Percentiles rank a stretch among this genome's conserved stretches.
Conservation (phyloP, 2,888 invertebrate genomes). For the Acanthopleura granulata region DNA sequence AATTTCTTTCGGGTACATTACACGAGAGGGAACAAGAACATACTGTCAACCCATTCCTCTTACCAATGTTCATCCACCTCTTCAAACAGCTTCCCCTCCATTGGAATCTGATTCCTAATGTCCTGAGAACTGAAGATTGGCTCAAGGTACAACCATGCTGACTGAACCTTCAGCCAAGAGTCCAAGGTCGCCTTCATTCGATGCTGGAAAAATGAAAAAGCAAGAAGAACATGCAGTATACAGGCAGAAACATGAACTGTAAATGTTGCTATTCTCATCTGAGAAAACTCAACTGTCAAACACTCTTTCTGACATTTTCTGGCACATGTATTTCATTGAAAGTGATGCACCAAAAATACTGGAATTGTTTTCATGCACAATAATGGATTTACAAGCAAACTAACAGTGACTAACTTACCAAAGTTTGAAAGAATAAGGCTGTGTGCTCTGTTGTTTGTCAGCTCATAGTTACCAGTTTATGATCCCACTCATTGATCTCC, state of each 20-base stretch:
- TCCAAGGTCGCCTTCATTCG: slow-evolving; percentile 66
- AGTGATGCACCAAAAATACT: no score
- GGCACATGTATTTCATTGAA: no score
- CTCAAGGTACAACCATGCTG: slow-evolving; percentile 69
- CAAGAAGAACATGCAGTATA: not conserved
- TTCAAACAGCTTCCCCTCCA: slow-evolving; percentile 68
- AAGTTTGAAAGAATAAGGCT: no score
- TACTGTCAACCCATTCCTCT: slow-evolving; percentile 22
- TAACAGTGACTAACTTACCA: no score
- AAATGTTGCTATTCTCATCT: no score
- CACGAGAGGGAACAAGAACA: not conserved
- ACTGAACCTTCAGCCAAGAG: slow-evolving; percentile 68
- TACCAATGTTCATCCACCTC: slow-evolving; percentile 67
- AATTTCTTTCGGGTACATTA: not conserved
- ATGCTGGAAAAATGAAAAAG: slow-evolving; percentile 42
- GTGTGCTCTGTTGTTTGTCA: not conserved
- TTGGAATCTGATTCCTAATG: slow-evolving; percentile 68
- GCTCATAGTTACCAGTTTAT: slow-evolving; percentile 50
- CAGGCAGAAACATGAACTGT: not conserved
- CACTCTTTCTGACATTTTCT: no score
- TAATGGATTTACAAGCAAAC: no score
- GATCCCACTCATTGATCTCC: slow-evolving; percentile 66
- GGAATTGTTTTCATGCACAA: no score
- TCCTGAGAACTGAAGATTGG: slow-evolving; percentile 69
- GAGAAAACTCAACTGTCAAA: no score